phyloP scores from a whole-genome alignment of 2,113 vertebrate species.

The Microtus ochrogaster region DNA sequence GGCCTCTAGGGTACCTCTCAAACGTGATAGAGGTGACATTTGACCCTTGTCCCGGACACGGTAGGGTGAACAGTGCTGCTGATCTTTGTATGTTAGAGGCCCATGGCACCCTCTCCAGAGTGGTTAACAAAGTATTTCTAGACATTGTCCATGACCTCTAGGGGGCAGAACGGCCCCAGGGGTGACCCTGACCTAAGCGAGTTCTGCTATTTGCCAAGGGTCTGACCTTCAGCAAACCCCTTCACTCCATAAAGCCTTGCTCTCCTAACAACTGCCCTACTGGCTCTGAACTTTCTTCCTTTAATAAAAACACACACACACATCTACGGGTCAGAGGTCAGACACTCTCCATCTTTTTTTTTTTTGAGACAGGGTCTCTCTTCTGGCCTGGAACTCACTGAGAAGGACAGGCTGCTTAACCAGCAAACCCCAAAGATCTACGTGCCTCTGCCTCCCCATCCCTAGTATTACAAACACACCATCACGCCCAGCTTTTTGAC shows the following conservation, averaged over 20 bases:
- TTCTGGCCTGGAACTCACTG: not conserved
- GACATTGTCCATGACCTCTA: not conserved
- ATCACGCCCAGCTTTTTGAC: not conserved
- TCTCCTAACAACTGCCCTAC: not conserved
- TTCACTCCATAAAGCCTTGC: not conserved
- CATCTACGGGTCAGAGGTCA: not conserved
- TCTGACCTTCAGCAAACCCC: not conserved
- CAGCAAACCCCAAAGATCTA: not conserved
- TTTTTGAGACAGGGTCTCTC: not conserved
- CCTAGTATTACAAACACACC: not conserved
- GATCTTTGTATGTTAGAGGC: not conserved
- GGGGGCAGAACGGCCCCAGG: not conserved
- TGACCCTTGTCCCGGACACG: fast-evolving
- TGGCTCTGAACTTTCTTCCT: not conserved
- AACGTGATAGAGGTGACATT: fast-evolving
- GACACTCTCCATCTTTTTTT: not conserved
- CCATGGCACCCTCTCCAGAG: not conserved
- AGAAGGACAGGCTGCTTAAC: not conserved
- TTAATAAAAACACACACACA: not conserved
- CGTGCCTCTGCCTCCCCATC: not conserved
- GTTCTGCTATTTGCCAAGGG: not conserved
- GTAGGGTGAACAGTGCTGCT: not conserved
- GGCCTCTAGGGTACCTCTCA: not conserved
- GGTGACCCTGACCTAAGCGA: not conserved
- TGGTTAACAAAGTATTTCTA: not conserved